Evolutionary conservation across 2,888 invertebrate genomes (phyloP), one percentile per base, ranked within the genome.

Genomic region (Molorchus minor): DNA sequence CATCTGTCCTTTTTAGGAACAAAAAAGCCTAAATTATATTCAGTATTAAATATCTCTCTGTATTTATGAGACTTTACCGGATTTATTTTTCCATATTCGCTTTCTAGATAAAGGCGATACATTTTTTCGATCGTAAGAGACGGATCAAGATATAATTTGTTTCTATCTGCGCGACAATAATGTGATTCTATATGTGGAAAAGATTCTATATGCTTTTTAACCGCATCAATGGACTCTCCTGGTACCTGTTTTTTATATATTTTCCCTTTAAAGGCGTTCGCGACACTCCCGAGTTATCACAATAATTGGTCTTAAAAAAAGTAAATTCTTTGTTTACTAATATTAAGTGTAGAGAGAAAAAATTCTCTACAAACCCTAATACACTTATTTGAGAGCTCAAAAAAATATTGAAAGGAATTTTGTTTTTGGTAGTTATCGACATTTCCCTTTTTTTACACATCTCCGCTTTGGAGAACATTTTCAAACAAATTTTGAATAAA

Each of bases 141-240:
- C 16, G 40, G 19, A 3, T 40, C 40, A 15, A 40, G 15, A 40
- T 17, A 40, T 7, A 16, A 16, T 40, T 15, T 40, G 15, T 15
- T 7, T n/a, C 17, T 5, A 40, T 40, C 17, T 40, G 40, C 13
- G 5, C 40, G 40, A 40, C 40, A 44, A 13, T 44, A 44, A 13
- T 44, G 43, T 7, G 25, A 44, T 25, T 44, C 43, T 25, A 44
- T 44, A 12, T 21, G 43, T 3, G 43, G 43, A 13, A 44, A 44
- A 5, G 13, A 25, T n/a, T 44, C 43, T 20, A 35, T 35, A 35
- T 35, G 35, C 15, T 35, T 35, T 2, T n/a, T 35, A 15, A 1
- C 35, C 35, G 1, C 19, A 41, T 41, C 19, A n/a, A 41, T 17
- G 12, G 12, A n/a, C 2, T 41, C 41, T 19, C 2, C 10, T 19